phyloP scores from a whole-genome alignment of 2,888 invertebrate species.

The Temnothorax unifasciatus region DNA sequence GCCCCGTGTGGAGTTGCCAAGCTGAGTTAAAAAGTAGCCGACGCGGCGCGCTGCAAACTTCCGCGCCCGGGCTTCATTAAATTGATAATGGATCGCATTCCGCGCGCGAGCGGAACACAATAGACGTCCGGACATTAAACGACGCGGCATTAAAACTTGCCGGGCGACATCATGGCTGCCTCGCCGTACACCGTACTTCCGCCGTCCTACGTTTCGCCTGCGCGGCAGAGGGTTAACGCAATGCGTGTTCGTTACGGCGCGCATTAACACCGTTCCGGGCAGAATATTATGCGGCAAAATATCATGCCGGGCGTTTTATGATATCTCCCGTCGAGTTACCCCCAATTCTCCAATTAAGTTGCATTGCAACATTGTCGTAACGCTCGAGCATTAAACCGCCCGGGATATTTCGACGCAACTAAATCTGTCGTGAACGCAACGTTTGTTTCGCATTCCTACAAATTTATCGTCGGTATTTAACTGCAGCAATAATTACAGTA shows the following conservation, averaged over 20 bases:
- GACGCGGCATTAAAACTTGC: constrained; percentile 48
- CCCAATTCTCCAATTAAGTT: not conserved
- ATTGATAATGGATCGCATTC: constrained; percentile 62
- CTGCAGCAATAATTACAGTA: not conserved
- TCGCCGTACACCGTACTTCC: constrained; percentile 2
- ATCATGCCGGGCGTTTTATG: constrained; percentile 33
- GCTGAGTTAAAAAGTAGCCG: constrained; percentile 42
- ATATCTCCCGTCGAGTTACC: constrained; percentile 22
- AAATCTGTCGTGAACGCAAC: not conserved
- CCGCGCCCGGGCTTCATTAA: constrained; percentile 46
- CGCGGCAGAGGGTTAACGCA: not conserved
- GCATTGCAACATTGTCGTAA: not conserved
- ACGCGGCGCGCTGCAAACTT: not conserved
- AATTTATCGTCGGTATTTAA: not conserved
- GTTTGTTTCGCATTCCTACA: not conserved
- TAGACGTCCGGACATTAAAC: constrained; percentile 48
- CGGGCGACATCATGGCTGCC: constrained; percentile 30
- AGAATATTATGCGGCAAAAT: constrained; percentile 9
- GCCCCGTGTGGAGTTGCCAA: not conserved
- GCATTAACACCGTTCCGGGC: constrained; percentile 28
- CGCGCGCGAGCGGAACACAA: constrained; percentile 48
- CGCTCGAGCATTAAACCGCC: not conserved
- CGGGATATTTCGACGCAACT: not conserved
- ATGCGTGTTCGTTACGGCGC: constrained; percentile 46
- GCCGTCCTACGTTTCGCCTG: not conserved